These are phyloP conservation scores for Lasioglossum vierecki DNA, from an alignment of 2,888 invertebrate species.

Conservation along the genomic window DNA sequence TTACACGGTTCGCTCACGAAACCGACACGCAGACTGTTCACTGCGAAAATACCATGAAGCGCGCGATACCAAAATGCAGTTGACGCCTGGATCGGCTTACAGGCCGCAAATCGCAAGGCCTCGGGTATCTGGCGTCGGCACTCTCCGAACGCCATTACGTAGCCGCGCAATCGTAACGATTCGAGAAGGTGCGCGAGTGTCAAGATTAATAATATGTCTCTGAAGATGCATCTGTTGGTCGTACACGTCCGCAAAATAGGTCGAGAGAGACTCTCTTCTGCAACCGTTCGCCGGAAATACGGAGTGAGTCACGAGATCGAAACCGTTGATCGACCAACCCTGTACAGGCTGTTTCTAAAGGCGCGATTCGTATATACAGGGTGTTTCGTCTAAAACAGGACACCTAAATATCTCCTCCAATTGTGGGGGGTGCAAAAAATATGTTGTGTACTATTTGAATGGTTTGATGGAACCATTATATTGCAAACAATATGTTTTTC, in stretches of 20 bases:
- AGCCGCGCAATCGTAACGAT: conserved; percentile 62
- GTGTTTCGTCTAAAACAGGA: too few species aligned
- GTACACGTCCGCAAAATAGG: conserved; percentile 56
- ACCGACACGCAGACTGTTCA: conserved; percentile 36
- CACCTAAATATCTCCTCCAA: too few species aligned
- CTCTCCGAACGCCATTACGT: conserved; percentile 60
- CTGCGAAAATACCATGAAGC: conserved; percentile 49
- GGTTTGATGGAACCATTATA: too few species aligned
- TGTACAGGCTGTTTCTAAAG: neutral
- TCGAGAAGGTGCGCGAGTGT: conserved; percentile 50
- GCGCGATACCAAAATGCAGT: conserved; percentile 25
- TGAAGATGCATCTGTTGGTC: conserved; percentile 61
- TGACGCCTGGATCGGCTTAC: conserved; percentile 25
- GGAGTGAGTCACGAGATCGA: neutral
- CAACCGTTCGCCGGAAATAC: conserved; percentile 36
- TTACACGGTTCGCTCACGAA: conserved; percentile 23
- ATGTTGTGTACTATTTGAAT: too few species aligned
- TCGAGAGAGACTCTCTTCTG: conserved; percentile 56
- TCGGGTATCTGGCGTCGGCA: conserved; percentile 22
- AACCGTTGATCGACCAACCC: neutral
- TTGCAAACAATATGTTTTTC: too few species aligned
- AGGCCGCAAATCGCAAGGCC: conserved; percentile 36
- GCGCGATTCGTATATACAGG: neutral
- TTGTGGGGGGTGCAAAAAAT: too few species aligned
- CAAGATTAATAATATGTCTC: conserved; percentile 70